phyloP scores from a whole-genome alignment of 2,888 invertebrate genomes.

The Zele albiditarsus region DNA sequence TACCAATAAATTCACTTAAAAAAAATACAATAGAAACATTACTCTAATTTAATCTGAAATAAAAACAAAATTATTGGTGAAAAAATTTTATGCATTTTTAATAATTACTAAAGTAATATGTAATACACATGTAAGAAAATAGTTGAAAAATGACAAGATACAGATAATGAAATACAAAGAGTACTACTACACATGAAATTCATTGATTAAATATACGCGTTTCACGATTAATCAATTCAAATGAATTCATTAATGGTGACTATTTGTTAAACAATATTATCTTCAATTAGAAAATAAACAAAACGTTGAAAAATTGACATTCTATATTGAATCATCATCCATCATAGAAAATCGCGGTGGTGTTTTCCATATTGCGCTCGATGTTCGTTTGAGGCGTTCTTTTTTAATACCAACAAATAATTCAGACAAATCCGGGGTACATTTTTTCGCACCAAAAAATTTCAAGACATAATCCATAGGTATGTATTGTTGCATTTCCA shows the following conservation, averaged over 20 bases:
- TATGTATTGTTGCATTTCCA: constrained; percentile 73
- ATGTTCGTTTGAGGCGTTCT: constrained; percentile 79
- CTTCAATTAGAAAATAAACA: not conserved
- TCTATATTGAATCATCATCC: constrained; percentile 44
- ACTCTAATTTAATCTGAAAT: not conserved
- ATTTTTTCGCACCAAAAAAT: constrained; percentile 74
- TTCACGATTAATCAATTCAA: not conserved
- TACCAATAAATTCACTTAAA: constrained; percentile 38
- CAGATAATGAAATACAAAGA: constrained; percentile 8
- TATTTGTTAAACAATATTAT: not conserved
- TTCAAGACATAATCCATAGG: constrained; percentile 74
- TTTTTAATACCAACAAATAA: constrained; percentile 82
- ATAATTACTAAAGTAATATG: not conserved
- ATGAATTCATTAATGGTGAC: constrained; percentile 1
- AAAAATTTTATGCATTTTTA: not conserved
- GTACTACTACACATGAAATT: not conserved
- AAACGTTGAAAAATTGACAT: not conserved
- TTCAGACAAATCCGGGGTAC: constrained; percentile 79
- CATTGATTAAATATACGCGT: not conserved
- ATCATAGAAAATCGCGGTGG: constrained; percentile 79
- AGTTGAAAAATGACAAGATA: not conserved
- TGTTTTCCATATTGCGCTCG: constrained; percentile 84
- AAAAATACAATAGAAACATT: not conserved
- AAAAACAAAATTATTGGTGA: not conserved
- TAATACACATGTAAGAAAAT: not conserved